A percentile compares a stretch with the other conserved stretches of the same genome.
phyloP scores from a whole-genome alignment of 2,888 invertebrate genomes.

The Pomacea canaliculata region DNA sequence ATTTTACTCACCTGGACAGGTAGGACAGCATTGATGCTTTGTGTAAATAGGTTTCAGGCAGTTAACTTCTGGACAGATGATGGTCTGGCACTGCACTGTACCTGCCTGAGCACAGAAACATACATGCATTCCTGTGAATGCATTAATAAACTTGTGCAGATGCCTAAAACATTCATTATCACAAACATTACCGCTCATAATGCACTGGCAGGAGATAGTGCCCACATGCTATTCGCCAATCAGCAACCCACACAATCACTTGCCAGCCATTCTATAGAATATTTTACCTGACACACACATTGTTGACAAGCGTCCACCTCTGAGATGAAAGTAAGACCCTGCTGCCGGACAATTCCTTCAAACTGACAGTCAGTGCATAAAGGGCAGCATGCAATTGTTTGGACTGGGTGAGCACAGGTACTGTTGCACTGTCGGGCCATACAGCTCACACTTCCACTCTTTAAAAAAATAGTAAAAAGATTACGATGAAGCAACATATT shows the following conservation, averaged over 20 bases:
- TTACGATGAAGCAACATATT: too few relatives aligned
- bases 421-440: constrained; percentile 30
- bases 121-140: not conserved
- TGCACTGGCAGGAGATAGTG: not conserved
- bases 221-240: not conserved
- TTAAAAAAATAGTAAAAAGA: not conserved
- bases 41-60: constrained; percentile 49
- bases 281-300: constrained; percentile 45
- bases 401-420: constrained; percentile 44
- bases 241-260: not conserved
- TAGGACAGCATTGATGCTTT: constrained; percentile 54
- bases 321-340: constrained; percentile 40
- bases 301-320: constrained; percentile 41
- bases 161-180: not conserved
- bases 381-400: constrained; percentile 45
- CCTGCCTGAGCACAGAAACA: constrained; percentile 43
- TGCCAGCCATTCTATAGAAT: not conserved
- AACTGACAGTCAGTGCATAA: constrained; percentile 48
- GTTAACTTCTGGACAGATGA: constrained; percentile 45
- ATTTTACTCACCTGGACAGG: constrained; percentile 49
- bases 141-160: not conserved
- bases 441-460: constrained; percentile 49
- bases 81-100: constrained; percentile 44
- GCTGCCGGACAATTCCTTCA: constrained; percentile 36
- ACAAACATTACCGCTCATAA: not conserved